Percentiles rank a stretch among this genome's conserved stretches.
phyloP scores from a whole-genome alignment of 2,113 vertebrate genomes.

The Lates calcarifer region DNA sequence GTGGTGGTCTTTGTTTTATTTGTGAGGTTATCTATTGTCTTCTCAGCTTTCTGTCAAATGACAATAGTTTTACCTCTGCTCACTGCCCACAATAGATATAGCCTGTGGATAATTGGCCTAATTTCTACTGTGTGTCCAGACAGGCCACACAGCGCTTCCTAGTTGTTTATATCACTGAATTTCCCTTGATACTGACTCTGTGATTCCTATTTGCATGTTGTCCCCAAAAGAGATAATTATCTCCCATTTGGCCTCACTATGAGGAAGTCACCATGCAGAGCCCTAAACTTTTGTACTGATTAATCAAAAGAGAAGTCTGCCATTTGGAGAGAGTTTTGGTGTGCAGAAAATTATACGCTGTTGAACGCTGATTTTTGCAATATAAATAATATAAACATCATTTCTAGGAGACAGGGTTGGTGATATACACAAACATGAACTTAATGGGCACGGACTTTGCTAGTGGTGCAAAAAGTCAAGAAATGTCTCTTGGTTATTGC shows the following conservation, averaged over 20 bases:
- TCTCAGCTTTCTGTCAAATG: background rate
- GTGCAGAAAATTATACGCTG: background rate
- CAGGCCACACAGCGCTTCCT: slow-evolving; percentile 7
- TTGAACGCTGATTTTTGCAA: too few species aligned
- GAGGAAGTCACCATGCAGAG: slow-evolving; percentile 18
- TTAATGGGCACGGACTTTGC: background rate
- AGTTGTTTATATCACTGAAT: slow-evolving; percentile 47
- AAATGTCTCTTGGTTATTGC: background rate
- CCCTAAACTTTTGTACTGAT: background rate
- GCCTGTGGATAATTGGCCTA: slow-evolving; percentile 46
- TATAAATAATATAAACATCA: too few species aligned
- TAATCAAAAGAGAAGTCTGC: background rate
- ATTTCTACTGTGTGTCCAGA: slow-evolving; percentile 51
- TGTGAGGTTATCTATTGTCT: background rate
- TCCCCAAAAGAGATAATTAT: slow-evolving; percentile 60
- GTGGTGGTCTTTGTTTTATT: background rate
- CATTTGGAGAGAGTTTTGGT: background rate
- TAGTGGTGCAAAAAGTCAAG: background rate
- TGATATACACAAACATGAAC: background rate
- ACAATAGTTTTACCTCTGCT: slow-evolving; percentile 30
- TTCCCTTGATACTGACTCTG: slow-evolving; percentile 36
- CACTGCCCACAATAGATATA: slow-evolving; percentile 28
- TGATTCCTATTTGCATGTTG: slow-evolving; percentile 56
- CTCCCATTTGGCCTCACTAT: slow-evolving; percentile 41
- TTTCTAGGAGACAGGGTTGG: background rate